Conservation (phyloP, 2,113 vertebrate species). For the Amblyornis subalaris region DNA sequence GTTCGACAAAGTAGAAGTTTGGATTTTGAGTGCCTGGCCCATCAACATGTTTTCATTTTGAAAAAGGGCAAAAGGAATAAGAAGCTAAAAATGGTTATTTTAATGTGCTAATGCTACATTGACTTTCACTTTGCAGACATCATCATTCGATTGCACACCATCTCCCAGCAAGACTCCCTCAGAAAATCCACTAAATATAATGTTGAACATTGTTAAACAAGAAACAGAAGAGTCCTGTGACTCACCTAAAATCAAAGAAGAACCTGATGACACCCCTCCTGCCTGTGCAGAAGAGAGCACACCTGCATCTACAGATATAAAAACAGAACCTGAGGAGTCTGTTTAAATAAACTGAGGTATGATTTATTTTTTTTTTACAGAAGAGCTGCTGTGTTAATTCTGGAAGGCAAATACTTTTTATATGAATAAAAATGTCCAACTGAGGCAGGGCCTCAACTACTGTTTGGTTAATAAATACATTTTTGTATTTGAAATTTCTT, state of each 20-base stretch:
- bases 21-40: neutral
- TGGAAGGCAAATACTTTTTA: conserved; percentile 77
- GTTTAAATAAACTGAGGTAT: conserved; percentile 68
- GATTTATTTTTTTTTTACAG: conserved; percentile 49
- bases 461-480: conserved; percentile 93
- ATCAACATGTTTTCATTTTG: rapidly evolving
- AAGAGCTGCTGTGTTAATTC: conserved; percentile 73
- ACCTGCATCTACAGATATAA: conserved; percentile 72
- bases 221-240: conserved; percentile 76
- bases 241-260: conserved; percentile 81
- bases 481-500: conserved; percentile 95
- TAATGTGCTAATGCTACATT: neutral
- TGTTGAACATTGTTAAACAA: conserved; percentile 83
- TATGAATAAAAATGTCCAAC: conserved; percentile 77
- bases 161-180: conserved; percentile 89
- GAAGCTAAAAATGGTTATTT: neutral
- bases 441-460: conserved; percentile 82
- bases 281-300: conserved; percentile 73
- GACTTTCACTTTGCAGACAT: conserved; percentile 75
- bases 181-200: conserved; percentile 88
- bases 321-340: conserved; percentile 75
- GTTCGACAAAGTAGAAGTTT: neutral
- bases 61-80: neutral
- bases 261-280: conserved; percentile 69
- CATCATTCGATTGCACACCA: conserved; percentile 89